Evolutionary conservation across 2,113 vertebrate species (phyloP), one percentile per base, ranked within the genome.

Genomic region (Stercorarius parasiticus): DNA sequence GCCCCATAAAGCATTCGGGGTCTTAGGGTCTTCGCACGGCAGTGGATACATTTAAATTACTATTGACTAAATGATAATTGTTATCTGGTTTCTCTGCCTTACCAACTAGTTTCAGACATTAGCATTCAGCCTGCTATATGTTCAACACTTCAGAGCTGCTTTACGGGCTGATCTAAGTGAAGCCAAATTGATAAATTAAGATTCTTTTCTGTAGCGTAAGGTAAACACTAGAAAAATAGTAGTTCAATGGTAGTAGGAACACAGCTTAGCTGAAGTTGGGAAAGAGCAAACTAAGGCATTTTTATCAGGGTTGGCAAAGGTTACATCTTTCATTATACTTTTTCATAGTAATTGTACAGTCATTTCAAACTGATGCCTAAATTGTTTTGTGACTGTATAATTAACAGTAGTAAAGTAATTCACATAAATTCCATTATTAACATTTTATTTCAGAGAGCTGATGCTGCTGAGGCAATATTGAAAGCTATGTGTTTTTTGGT

Each of bases 61-160:
- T 97, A 87, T 97, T 95, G 96, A 97, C 93, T 86, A 88, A 73
- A 79, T 94, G 95, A 88, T 97, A 93, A 97, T 96, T 95, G 72
- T 93, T 96, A 93, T 86, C 94, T 95, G 90, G 56, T 91, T 95
- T 64, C 84, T 93, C n/a, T 67, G 89, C 92, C 80, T 94, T 92
- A 67, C 62, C 67, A 58, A 26, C 76, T 90, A 76, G 89, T 88
- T 96, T 86, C 69, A 91, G 92, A 82, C 52, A 88, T 89, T 47
- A 82, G 69, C 47, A 82, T 96, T 95, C 84, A 95, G 77, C 72
- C 23, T 85, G 78, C 72, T 90, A 13, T n/a, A 62, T 83, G 62
- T 95, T 93, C 91, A 95, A 92, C 83, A 74, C 83, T 96, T 97
- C 77, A 84, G 93, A 97, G 86, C 70, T 93, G 66, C 80, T 96